These are phyloP conservation scores for Pomacea maculata DNA, from an alignment of 1,140 invertebrate species.

Conservation along the genomic window DNA sequence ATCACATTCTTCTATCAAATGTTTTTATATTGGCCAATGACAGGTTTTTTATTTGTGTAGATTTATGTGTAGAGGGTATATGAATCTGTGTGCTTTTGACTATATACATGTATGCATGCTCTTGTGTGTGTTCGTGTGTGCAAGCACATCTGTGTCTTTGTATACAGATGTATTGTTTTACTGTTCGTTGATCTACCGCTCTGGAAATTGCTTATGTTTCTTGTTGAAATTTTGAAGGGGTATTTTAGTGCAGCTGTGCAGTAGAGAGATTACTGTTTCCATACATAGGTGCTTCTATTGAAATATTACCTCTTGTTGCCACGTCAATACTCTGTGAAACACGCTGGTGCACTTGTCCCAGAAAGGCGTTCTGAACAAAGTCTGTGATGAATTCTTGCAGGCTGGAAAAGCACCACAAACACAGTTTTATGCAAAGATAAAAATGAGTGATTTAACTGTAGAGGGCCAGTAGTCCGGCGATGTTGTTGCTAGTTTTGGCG, in stretches of 20 bases:
- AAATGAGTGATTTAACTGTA: neutral
- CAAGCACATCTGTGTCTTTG: no score
- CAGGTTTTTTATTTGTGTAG: neutral
- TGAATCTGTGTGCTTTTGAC: neutral
- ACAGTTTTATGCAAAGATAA: neutral
- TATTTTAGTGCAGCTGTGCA: no score
- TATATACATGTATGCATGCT: no score
- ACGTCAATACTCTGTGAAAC: slow-evolving; percentile 67
- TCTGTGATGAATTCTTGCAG: slow-evolving; percentile 80
- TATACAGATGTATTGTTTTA: no score
- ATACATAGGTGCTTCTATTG: neutral
- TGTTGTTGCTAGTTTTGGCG: no score
- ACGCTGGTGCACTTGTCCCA: slow-evolving; percentile 63
- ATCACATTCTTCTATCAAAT: neutral
- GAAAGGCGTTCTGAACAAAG: slow-evolving; percentile 77
- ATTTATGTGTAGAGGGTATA: neutral
- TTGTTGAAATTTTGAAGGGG: no score
- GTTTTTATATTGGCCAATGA: neutral
- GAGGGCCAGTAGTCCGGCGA: no score
- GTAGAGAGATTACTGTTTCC: neutral
- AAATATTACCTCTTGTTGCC: slow-evolving; percentile 72
- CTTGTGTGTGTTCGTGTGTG: neutral
- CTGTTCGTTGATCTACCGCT: no score
- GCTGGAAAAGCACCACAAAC: slow-evolving; percentile 49
- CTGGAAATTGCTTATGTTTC: no score